phyloP scores from a whole-genome alignment of 2,888 invertebrate genomes.

The Torymus tubicola region DNA sequence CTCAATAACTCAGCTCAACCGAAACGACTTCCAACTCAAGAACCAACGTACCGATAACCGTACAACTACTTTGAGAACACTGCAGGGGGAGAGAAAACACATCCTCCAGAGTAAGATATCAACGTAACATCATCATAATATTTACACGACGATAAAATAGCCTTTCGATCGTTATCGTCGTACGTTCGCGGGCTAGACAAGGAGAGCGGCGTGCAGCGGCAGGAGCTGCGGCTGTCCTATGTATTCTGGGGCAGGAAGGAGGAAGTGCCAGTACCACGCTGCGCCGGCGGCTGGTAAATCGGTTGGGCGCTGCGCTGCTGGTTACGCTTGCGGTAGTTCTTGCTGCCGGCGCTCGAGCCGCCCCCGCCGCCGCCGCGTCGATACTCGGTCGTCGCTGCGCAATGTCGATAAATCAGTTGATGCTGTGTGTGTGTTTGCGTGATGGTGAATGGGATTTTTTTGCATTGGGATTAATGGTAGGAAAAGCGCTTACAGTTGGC shows the following conservation, averaged over 20 bases:
- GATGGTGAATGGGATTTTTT: background rate
- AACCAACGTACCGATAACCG: background rate
- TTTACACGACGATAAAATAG: no score
- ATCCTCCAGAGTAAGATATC: no score
- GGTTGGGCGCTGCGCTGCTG: slow-evolving; percentile 73
- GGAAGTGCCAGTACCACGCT: slow-evolving; percentile 66
- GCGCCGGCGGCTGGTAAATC: slow-evolving; percentile 74
- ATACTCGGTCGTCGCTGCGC: slow-evolving; percentile 70
- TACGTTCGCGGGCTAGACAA: no score
- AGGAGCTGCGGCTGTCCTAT: slow-evolving; percentile 22
- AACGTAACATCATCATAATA: background rate
- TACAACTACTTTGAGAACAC: no score
- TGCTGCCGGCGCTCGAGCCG: slow-evolving; percentile 61
- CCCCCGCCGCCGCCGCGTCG: slow-evolving; percentile 67
- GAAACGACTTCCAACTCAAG: background rate
- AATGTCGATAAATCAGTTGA: background rate
- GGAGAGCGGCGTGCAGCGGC: no score
- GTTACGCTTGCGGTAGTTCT: slow-evolving; percentile 66
- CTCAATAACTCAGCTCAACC: background rate
- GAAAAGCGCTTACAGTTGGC: slow-evolving; percentile 63
- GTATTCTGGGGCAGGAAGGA: slow-evolving; percentile 41
- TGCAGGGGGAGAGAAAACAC: no score
- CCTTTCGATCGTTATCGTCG: no score
- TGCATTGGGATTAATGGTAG: background rate
- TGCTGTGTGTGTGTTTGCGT: background rate